Conservation (phyloP, 2,797 vertebrate genomes). For the Rhynchotus rufescens region DNA sequence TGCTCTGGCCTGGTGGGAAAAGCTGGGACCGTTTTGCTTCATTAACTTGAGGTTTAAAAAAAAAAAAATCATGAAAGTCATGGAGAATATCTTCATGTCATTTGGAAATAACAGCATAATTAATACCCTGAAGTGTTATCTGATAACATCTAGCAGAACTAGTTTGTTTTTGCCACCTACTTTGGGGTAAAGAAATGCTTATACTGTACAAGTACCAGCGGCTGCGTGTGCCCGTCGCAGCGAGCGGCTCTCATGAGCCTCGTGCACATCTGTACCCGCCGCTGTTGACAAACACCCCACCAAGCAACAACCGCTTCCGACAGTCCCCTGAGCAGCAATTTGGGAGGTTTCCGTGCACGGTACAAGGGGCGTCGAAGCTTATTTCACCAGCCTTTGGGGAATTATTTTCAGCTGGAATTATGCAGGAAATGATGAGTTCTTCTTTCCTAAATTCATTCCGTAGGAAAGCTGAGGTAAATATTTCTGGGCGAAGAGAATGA, state of each 20-base stretch:
- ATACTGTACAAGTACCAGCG: neutral
- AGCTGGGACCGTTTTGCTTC: neutral
- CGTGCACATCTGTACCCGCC: no score
- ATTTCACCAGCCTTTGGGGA: neutral
- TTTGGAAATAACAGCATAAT: neutral
- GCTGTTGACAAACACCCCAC: neutral
- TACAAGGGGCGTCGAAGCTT: neutral
- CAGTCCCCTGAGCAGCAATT: neutral
- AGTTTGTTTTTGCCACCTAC: neutral
- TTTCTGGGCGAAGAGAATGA: constrained; percentile 1
- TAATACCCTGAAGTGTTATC: neutral
- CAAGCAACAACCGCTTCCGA: neutral
- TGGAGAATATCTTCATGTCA: neutral
- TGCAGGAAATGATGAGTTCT: neutral
- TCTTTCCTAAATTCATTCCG: neutral
- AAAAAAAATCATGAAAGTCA: neutral
- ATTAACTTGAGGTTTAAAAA: neutral
- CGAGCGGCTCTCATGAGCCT: neutral
- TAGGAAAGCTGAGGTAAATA: constrained; percentile 23
- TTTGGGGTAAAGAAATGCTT: neutral
- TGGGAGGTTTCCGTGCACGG: neutral
- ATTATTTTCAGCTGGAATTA: constrained; percentile 28
- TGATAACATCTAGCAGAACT: neutral
- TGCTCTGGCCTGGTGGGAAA: neutral
- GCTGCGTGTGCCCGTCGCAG: neutral